A percentile compares a stretch with the other conserved stretches of the same genome.
Evolutionary conservation across 2,888 invertebrate genomes (phyloP).

Genomic region (Dynastes tityus): DNA sequence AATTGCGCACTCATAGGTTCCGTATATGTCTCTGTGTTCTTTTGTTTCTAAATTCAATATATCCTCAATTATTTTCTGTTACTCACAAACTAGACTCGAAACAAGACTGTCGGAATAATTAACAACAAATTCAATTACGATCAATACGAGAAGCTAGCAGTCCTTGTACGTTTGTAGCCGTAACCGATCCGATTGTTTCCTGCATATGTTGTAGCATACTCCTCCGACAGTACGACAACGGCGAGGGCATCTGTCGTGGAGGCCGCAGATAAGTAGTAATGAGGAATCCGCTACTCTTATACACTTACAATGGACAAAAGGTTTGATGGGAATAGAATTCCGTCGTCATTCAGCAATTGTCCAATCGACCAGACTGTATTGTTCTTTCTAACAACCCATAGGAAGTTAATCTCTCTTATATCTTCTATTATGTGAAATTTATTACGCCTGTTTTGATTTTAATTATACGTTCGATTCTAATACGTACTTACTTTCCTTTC

Average conservation of each 20-base stretch:
- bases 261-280: slow-evolving; percentile 41
- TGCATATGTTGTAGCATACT: slow-evolving; percentile 5
- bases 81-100: background rate
- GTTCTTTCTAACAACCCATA: slow-evolving; percentile 47
- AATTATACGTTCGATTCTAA: slow-evolving; percentile 46
- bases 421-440: slow-evolving; percentile 48
- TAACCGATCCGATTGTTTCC: slow-evolving; percentile 12
- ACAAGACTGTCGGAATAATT: slow-evolving; percentile 16
- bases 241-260: slow-evolving; percentile 36
- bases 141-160: background rate
- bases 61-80: background rate
- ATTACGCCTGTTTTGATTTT: slow-evolving; percentile 47
- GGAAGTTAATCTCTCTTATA: slow-evolving; percentile 35
- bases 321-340: slow-evolving; percentile 42
- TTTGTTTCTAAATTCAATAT: background rate
- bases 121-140: slow-evolving; percentile 36
- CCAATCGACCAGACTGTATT: slow-evolving; percentile 43
- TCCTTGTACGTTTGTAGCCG: slow-evolving; percentile 7
- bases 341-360: slow-evolving; percentile 48
- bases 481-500: slow-evolving; percentile 17
- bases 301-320: slow-evolving; percentile 45
- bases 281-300: slow-evolving; percentile 41
- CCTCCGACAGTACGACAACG: background rate
- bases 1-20: background rate
- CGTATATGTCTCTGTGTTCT: background rate